Evolutionary conservation across 1,140 invertebrate species (phyloP).

Genomic region (Hesperophylax magnus): DNA sequence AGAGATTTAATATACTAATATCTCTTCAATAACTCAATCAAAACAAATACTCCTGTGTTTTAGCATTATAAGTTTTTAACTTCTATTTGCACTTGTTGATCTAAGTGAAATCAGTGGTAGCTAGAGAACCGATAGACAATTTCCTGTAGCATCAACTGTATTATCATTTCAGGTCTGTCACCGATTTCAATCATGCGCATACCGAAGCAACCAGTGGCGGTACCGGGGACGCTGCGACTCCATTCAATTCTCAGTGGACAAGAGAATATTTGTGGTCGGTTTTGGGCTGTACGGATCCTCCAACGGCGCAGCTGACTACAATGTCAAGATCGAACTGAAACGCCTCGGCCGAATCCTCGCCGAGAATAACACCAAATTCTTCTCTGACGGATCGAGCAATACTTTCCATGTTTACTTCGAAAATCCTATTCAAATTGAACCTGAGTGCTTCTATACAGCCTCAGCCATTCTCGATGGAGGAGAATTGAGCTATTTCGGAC

Average conservation of each 20-base stretch:
- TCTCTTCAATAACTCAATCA: background rate
- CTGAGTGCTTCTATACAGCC: slow-evolving; percentile 92
- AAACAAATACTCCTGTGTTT: no score
- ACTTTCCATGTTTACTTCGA: slow-evolving; percentile 95
- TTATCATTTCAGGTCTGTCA: slow-evolving; percentile 83
- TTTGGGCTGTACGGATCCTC: slow-evolving; percentile 94
- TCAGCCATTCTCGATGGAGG: slow-evolving; percentile 91
- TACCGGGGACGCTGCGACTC: slow-evolving; percentile 93
- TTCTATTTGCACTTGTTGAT: no score
- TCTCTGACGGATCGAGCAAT: slow-evolving; percentile 93
- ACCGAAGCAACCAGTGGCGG: slow-evolving; percentile 95
- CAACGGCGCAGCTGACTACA: slow-evolving; percentile 91
- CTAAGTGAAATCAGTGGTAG: no score
- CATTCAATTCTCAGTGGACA: slow-evolving; percentile 94
- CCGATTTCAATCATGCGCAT: slow-evolving; percentile 95
- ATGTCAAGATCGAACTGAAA: slow-evolving; percentile 92
- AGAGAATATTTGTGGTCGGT: slow-evolving; percentile 92
- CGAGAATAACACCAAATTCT: slow-evolving; percentile 93
- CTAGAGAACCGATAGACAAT: background rate
- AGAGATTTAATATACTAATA: slow-evolving; percentile 27
- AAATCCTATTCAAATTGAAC: slow-evolving; percentile 93
- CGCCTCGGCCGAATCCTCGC: slow-evolving; percentile 87
- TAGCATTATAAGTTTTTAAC: no score
- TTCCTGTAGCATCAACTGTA: background rate
- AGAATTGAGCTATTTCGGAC: slow-evolving; percentile 95